A percentile compares a stretch with the other conserved stretches of the same genome.
Conservation (phyloP, 2,888 invertebrate species). For the Chrysolina americana region DNA sequence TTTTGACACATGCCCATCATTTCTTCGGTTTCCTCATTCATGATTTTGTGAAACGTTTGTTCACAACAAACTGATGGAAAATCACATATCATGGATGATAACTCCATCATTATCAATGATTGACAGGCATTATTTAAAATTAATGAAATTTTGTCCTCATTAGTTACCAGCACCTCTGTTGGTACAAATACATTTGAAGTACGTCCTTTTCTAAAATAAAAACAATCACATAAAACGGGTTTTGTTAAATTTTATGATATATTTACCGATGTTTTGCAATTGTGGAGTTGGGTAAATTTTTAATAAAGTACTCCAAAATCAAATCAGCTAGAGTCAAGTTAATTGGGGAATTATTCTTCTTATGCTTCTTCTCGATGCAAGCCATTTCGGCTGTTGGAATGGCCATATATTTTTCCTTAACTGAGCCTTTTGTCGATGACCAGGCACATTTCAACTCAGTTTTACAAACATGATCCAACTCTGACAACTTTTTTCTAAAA, state of each 20-base stretch:
- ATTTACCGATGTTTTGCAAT: slow-evolving; percentile 5
- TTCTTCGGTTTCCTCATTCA: slow-evolving; percentile 11
- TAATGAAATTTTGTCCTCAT: slow-evolving; percentile 23
- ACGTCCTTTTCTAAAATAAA: slow-evolving; percentile 27
- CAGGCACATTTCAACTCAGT: slow-evolving; percentile 18
- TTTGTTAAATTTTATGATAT: slow-evolving; percentile 11
- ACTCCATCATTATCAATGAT: slow-evolving; percentile 18
- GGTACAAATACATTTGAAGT: slow-evolving; percentile 18
- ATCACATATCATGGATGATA: slow-evolving; percentile 22
- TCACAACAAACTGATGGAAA: slow-evolving; percentile 11
- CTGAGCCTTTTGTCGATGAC: slow-evolving; percentile 8
- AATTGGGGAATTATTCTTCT: slow-evolving; percentile 12
- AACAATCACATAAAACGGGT: slow-evolving; percentile 22
- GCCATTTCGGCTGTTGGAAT: slow-evolving; percentile 27
- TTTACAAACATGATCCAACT: background rate
- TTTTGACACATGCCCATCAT: slow-evolving; percentile 13
- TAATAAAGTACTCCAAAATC: slow-evolving; percentile 16
- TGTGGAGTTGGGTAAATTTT: slow-evolving; percentile 17
- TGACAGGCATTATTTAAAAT: slow-evolving; percentile 28
- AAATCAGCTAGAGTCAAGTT: slow-evolving; percentile 24
- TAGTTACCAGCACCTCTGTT: slow-evolving; percentile 19
- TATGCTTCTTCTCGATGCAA: slow-evolving; percentile 24
- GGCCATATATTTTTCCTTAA: slow-evolving; percentile 3
- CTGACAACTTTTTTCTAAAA: slow-evolving; percentile 11
- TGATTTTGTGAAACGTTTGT: slow-evolving; percentile 8